Base-by-base conservation (phyloP, 2,797 vertebrate species). In the Tenualosa ilisha region DNA sequence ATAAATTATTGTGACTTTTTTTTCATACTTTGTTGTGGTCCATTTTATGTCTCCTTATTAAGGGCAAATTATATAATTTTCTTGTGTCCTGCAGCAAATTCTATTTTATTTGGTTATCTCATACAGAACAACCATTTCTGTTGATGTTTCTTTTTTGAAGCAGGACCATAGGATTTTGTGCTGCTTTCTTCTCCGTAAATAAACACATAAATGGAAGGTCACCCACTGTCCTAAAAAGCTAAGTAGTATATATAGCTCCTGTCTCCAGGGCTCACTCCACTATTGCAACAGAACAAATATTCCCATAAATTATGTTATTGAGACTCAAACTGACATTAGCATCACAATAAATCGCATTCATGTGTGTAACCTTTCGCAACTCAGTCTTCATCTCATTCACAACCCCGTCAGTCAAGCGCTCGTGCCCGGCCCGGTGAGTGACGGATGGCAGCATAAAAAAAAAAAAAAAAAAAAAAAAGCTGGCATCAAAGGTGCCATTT, bases 1-100 rank as follows among this genome's bases (percentile, higher is more conserved):
- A 98, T 99, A 99, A 98, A 98, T 97, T 96, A 97, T 96, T 98
- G 96, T 97, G 97, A 97, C 97, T 97, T 97, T 97, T 96, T n/a
- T n/a, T 96, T 96, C 96, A 95, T 93, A 96, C 90, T 94, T 95
- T 95, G 37, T 43, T 31, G 72, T 68, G 63, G 24, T 79, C 68
- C 3, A 7, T 68, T 68, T 26, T 72, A 20, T 75, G 31, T 20
- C 12, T 46, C 37, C 22, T 3, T 79, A 1, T 17, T 79, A 2
- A 43, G 17, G 3, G 3, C 37, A 79, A 8, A n/a, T 79, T 3
- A 24, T 24, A 63, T 4, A 26, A 72, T 72, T 15, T 72, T 31
- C 65, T 43, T 43, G 37, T 46, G 46, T 79, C 8, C 15, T 43
- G 4, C 72, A 15, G 26, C 20, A 2, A 7, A 43, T 46, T 46